A percentile compares a stretch with the other conserved stretches of the same genome.
Conservation (phyloP, 1,140 invertebrate species). For the Ericerus pela region DNA sequence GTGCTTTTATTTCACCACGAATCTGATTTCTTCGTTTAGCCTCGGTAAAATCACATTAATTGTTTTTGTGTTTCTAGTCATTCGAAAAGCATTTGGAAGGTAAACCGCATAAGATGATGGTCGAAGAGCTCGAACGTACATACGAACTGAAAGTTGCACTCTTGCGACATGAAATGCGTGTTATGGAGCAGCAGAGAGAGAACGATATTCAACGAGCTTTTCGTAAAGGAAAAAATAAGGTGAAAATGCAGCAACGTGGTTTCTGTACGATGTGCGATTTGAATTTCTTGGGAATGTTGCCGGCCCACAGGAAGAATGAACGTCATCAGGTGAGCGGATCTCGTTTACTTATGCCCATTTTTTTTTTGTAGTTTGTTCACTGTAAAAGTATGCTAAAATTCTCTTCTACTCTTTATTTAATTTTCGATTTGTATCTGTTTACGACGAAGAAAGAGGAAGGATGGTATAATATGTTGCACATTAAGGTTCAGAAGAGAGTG, state of each 20-base stretch:
- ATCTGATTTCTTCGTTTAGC: no score
- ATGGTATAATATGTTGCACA: no score
- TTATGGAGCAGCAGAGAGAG: slow-evolving; percentile 15
- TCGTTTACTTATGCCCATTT: not conserved
- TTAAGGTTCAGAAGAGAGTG: no score
- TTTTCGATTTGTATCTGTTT: not conserved
- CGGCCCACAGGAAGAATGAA: slow-evolving; percentile 56
- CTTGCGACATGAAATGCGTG: slow-evolving; percentile 22
- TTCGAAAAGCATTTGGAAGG: slow-evolving; percentile 25
- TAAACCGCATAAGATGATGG: slow-evolving; percentile 23
- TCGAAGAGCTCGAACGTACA: slow-evolving; percentile 22
- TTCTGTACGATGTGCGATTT: slow-evolving; percentile 77
- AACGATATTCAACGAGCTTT: slow-evolving; percentile 12
- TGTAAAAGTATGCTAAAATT: not conserved
- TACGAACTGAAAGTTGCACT: slow-evolving; percentile 23
- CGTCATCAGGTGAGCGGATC: slow-evolving; percentile 38
- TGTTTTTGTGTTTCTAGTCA: slow-evolving; percentile 21
- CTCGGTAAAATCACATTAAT: no score
- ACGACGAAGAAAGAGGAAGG: not conserved
- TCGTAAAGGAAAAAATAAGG: slow-evolving; percentile 22
- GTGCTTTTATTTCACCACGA: no score
- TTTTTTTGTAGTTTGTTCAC: not conserved
- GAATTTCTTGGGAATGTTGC: slow-evolving; percentile 58
- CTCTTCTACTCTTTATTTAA: not conserved
- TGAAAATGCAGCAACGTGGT: slow-evolving; percentile 24